Conservation (phyloP, 2,797 vertebrate species). For the Trachurus trachurus region DNA sequence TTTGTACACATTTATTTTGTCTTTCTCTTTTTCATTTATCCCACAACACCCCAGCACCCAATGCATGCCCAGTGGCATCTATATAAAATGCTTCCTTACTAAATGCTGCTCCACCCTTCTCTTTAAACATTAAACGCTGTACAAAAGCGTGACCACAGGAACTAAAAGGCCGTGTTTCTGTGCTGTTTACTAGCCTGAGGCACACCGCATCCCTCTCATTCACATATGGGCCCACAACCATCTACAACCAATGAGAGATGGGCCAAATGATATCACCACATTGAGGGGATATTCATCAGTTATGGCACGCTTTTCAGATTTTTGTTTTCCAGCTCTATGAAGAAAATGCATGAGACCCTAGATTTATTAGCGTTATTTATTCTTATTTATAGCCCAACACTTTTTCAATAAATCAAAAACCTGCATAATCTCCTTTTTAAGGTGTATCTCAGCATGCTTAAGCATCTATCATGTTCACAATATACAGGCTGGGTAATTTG, state of each 20-base stretch:
- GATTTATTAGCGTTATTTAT: not conserved
- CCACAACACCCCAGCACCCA: constrained; percentile 52
- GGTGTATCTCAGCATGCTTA: not conserved
- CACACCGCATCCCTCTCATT: constrained; percentile 74
- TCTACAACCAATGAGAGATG: constrained; percentile 57
- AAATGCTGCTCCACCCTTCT: constrained; percentile 86
- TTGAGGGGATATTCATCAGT: constrained; percentile 52
- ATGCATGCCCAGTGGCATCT: constrained; percentile 70
- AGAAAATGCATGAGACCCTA: not conserved
- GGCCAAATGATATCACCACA: constrained; percentile 56
- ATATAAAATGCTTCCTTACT: constrained; percentile 86
- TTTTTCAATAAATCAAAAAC: not conserved
- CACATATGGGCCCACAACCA: constrained; percentile 65
- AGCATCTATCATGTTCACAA: not conserved
- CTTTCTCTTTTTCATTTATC: constrained; percentile 38
- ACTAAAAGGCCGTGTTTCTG: constrained; percentile 79
- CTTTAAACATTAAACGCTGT: constrained; percentile 86
- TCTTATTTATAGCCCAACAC: not conserved
- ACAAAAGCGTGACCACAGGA: constrained; percentile 79
- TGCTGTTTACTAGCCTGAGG: constrained; percentile 79
- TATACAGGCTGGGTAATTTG: not conserved
- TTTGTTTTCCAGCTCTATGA: constrained; percentile 9
- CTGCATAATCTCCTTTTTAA: not conserved
- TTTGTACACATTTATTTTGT: not conserved
- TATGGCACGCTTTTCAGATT: constrained; percentile 30